Evolutionary conservation across 2,797 vertebrate genomes (phyloP).

Genomic region (Thunnus albacares): DNA sequence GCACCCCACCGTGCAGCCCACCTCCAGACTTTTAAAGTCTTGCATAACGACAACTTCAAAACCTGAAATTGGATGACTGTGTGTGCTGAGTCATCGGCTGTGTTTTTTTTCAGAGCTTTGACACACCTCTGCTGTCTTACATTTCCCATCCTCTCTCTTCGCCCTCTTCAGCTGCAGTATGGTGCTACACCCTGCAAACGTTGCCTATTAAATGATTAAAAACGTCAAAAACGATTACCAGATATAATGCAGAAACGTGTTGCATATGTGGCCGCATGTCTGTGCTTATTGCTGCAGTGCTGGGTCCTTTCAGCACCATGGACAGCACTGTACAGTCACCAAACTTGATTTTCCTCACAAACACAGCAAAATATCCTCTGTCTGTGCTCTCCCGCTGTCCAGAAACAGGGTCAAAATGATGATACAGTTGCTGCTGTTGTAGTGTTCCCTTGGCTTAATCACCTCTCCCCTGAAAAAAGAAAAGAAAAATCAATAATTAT

Average conservation of each 20-base stretch:
- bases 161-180: conserved; percentile 30
- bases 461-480: conserved; percentile 21
- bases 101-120: conserved; percentile 33
- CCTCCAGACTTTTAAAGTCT: conserved; percentile 62
- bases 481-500: conserved; percentile 55
- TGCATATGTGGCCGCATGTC: conserved; percentile 8
- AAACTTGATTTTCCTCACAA: conserved; percentile 6
- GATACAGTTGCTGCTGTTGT: conserved; percentile 29
- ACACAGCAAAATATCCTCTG: background rate
- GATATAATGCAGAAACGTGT: conserved; percentile 11
- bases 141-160: conserved; percentile 18
- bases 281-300: background rate
- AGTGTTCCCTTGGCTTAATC: conserved; percentile 35
- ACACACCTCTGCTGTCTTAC: conserved; percentile 48
- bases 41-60: conserved; percentile 68
- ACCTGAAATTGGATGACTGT: conserved; percentile 58
- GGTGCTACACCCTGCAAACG: conserved; percentile 25
- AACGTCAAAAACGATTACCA: conserved; percentile 2
- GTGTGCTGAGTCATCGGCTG: conserved; percentile 74
- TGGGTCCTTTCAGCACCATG: conserved; percentile 82
- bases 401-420: conserved; percentile 39
- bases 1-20: conserved; percentile 50
- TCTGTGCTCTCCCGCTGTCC: conserved; percentile 7
- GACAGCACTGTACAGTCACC: conserved; percentile 72
- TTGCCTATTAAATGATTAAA: conserved; percentile 26